Evolutionary conservation across 2,888 invertebrate genomes (phyloP).

Genomic region (Brachypterus glaber): DNA sequence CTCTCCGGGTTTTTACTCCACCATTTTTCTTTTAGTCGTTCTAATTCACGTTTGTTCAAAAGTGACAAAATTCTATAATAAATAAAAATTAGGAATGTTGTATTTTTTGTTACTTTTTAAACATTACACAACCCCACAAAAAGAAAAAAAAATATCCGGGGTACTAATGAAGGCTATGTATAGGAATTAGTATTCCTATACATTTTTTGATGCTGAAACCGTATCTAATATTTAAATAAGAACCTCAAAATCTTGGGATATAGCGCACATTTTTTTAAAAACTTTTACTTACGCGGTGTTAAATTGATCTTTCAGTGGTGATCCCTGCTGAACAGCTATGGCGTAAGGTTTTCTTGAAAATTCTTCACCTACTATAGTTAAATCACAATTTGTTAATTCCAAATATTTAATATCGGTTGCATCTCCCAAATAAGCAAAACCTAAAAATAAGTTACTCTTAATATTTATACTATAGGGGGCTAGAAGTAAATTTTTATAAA

Average conservation of each 20-base stretch:
- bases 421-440: constrained; percentile 76
- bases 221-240: too few species aligned
- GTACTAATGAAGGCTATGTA: too few species aligned
- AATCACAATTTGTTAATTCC: constrained; percentile 74
- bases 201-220: not conserved
- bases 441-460: constrained; percentile 11
- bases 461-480: too few species aligned
- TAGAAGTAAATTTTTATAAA: too few species aligned
- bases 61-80: constrained; percentile 74
- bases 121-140: too few species aligned
- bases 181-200: too few species aligned
- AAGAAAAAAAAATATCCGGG: too few species aligned
- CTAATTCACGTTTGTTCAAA: constrained; percentile 84
- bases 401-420: constrained; percentile 78
- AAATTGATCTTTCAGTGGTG: constrained; percentile 86
- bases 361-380: constrained; percentile 90
- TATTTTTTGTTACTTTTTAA: too few species aligned
- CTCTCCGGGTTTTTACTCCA: constrained; percentile 82
- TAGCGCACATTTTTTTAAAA: too few species aligned
- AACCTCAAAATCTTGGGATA: too few species aligned
- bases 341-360: constrained; percentile 97
- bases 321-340: constrained; percentile 93
- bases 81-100: too few species aligned
- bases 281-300: constrained; percentile 93
- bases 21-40: constrained; percentile 92